Evolutionary conservation across 2,888 invertebrate genomes (phyloP).

Genomic region (Panopea generosa): DNA sequence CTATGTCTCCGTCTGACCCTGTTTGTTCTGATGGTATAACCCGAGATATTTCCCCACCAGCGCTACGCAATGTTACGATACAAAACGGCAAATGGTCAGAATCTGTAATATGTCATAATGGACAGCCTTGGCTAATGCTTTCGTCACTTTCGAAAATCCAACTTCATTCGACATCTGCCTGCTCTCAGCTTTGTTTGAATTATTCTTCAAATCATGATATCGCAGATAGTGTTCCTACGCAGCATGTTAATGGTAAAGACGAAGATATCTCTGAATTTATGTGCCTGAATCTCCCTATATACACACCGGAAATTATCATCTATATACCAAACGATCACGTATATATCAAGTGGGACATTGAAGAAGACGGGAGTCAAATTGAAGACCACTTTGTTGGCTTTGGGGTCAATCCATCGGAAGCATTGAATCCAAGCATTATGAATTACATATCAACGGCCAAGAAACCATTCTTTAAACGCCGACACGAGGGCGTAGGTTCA

Average conservation of each 20-base stretch:
- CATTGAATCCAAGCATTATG: conserved; percentile 39
- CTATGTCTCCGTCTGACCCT: conserved; percentile 66
- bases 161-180: conserved; percentile 23
- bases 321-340: conserved; percentile 62
- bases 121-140: conserved; percentile 45
- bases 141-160: conserved; percentile 36
- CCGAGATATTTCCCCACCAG: conserved; percentile 61
- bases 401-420: conserved; percentile 17
- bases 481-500: conserved; percentile 54
- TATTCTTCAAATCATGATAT: background rate
- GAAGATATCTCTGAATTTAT: conserved; percentile 32
- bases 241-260: conserved; percentile 3
- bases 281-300: conserved; percentile 20
- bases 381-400: conserved; percentile 59
- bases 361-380: conserved; percentile 64
- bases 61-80: conserved; percentile 51
- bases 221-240: conserved; percentile 12
- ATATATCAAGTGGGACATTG: conserved; percentile 54
- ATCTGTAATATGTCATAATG: conserved; percentile 50
- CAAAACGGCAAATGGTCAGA: conserved; percentile 45
- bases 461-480: conserved; percentile 33
- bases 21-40: conserved; percentile 74
- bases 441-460: conserved; percentile 49
- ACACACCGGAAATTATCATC: conserved; percentile 17
- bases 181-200: conserved; percentile 20